Conservation (phyloP, 2,797 vertebrate genomes). For the Sebastes nivosus region DNA sequence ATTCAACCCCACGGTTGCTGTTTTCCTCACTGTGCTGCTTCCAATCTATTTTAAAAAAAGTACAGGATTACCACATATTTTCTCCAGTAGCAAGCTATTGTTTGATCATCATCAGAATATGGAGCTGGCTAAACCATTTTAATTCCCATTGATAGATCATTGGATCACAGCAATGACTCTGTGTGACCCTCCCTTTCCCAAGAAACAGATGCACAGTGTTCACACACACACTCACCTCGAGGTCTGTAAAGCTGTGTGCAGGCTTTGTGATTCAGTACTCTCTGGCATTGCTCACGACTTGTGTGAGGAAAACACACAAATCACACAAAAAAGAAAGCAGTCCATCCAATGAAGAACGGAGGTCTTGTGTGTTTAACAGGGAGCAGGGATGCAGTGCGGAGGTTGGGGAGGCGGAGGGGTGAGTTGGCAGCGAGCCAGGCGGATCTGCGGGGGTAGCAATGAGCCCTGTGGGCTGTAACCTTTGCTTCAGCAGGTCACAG, state of each 20-base stretch:
- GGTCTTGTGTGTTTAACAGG: constrained; percentile 1
- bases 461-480: constrained; percentile 33
- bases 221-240: constrained; percentile 3
- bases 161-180: background rate
- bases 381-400: background rate
- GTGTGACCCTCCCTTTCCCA: background rate
- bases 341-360: background rate
- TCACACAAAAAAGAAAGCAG: background rate
- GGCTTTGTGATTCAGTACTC: background rate
- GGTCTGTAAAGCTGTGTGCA: background rate
- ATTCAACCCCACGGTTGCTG: background rate
- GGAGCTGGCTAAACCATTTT: background rate
- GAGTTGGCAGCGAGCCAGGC: background rate
- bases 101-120: background rate
- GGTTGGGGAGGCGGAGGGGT: background rate
- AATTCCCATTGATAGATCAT: background rate
- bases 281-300: background rate
- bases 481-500: constrained; percentile 36
- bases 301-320: background rate
- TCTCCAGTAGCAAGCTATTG: background rate
- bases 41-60: background rate
- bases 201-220: background rate
- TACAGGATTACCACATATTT: background rate
- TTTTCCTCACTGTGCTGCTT: background rate
- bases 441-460: constrained; percentile 22